phyloP scores from a whole-genome alignment of 2,113 vertebrate genomes.

The Numenius arquata region DNA sequence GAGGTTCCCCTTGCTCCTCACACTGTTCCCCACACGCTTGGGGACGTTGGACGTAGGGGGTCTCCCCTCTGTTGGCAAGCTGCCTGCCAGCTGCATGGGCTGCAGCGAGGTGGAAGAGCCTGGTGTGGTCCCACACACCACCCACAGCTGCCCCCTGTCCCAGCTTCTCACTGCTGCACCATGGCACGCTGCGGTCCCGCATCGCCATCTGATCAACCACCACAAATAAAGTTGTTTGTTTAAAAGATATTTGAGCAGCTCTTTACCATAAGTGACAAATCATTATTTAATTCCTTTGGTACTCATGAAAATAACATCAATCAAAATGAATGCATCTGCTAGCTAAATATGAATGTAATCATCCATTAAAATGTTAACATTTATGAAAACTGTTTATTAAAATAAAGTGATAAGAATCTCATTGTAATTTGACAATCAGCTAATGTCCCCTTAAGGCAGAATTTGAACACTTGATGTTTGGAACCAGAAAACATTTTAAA shows the following conservation, averaged over 20 bases:
- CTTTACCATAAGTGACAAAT: conserved; percentile 53
- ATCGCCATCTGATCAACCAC: background rate
- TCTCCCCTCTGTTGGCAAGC: accelerated
- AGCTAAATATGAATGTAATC: conserved; percentile 59
- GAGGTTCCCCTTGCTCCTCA: background rate
- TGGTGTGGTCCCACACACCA: accelerated
- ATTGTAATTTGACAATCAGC: conserved; percentile 61
- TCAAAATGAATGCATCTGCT: conserved; percentile 59
- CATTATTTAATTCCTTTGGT: conserved; percentile 62
- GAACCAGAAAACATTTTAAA: conserved; percentile 18
- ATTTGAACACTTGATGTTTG: conserved; percentile 1
- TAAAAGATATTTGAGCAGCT: conserved; percentile 38
- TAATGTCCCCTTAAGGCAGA: conserved; percentile 63
- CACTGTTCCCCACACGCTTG: accelerated
- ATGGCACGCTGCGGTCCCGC: accelerated
- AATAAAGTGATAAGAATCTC: conserved; percentile 55
- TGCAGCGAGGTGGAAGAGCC: accelerated
- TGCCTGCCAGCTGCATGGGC: background rate
- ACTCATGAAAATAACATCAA: conserved; percentile 55
- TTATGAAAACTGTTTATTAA: conserved; percentile 64
- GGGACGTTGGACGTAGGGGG: accelerated
- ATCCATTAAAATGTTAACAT: conserved; percentile 65
- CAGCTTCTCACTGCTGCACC: background rate
- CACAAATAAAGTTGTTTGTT: background rate
- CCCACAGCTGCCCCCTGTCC: accelerated